Conservation (phyloP, 23 tunicate species). For the Trididemnum clinides region DNA sequence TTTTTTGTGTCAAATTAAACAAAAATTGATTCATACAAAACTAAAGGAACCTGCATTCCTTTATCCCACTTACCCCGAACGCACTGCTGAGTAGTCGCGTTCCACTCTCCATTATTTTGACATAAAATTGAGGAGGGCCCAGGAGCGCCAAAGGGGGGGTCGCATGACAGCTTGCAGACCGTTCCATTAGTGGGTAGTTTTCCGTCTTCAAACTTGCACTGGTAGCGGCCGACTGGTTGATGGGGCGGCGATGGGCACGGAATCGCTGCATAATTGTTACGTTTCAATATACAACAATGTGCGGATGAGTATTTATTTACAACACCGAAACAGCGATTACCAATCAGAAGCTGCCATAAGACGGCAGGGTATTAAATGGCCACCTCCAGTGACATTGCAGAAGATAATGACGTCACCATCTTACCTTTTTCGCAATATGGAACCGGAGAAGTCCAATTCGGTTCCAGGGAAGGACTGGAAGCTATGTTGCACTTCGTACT, state of each 20-base stretch:
- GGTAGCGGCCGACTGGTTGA: neutral
- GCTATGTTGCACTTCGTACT: conserved; percentile 3
- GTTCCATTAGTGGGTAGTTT: conserved; percentile 1
- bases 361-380: no score
- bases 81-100: neutral
- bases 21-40: no score
- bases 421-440: conserved; percentile 74
- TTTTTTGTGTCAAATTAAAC: no score
- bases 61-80: neutral
- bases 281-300: no score
- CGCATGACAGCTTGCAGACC: neutral
- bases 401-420: neutral
- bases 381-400: no score
- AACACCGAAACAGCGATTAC: no score
- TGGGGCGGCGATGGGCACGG: neutral
- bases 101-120: neutral
- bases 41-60: no score
- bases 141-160: conserved; percentile 5
- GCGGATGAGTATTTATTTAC: no score
- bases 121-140: neutral
- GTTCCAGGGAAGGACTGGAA: neutral
- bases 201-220: neutral
- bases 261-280: no score
- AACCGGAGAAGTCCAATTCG: conserved; percentile 41
- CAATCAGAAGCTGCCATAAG: no score